Conservation (phyloP, 2,113 vertebrate species). For the Apistogramma diplotaenia region DNA sequence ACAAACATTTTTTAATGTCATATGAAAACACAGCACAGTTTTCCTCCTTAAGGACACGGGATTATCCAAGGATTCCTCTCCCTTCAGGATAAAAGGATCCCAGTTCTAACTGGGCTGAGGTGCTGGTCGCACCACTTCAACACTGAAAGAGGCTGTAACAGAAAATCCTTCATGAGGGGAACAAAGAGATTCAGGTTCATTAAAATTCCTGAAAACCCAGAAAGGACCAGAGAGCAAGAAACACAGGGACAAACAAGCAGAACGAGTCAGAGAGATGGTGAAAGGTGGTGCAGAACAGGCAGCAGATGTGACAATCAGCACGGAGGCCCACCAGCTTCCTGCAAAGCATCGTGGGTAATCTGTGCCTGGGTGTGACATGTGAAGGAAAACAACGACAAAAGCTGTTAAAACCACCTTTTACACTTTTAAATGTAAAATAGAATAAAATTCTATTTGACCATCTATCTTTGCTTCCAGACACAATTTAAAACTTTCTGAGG, state of each 20-base stretch:
- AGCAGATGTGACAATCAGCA: neutral
- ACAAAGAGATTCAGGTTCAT: neutral
- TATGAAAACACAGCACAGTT: neutral
- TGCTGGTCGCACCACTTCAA: neutral
- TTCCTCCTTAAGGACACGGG: neutral
- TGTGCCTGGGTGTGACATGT: neutral
- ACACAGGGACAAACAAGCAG: neutral
- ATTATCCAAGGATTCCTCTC: neutral
- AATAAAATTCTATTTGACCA: too few species aligned
- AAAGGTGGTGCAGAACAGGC: neutral
- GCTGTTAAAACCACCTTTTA: neutral
- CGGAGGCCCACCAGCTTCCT: neutral
- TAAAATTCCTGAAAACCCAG: neutral
- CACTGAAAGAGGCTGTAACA: neutral
- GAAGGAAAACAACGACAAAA: neutral
- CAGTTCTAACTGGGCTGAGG: neutral
- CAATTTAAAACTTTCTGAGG: too few species aligned
- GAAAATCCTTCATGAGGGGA: neutral
- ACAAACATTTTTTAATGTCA: neutral
- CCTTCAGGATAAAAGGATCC: neutral
- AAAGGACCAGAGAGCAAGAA: neutral
- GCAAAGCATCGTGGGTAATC: slow-evolving; percentile 29
- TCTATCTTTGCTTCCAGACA: too few species aligned
- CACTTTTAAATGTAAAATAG: too few species aligned
- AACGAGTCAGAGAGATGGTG: neutral